Base-by-base conservation (phyloP, 2,113 vertebrate genomes). In the Brevimyrus niger region DNA sequence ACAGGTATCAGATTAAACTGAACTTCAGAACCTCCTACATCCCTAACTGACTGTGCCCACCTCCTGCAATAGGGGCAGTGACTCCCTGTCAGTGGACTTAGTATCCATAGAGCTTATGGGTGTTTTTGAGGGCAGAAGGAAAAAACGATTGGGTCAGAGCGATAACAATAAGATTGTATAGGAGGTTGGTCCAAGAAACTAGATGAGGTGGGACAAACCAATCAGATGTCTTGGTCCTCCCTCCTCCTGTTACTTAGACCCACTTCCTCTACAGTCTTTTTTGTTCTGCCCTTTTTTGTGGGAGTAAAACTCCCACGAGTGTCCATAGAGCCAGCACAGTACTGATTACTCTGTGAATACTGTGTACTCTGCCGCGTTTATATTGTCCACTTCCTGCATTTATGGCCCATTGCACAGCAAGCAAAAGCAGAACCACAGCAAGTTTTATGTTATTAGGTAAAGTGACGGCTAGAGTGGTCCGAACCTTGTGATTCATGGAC, bases 1-100 rank as follows among this genome's bases (percentile, higher is more conserved):
- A 91, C 86, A 92, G 92, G 93, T 91, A 91, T 93, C 92, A 93
- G 93, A 93, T 93, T 88, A 95, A 94, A 95, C 95, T 93, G 91
- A 93, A 93, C 90, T 93, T 94, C 91, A 91, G 94, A 96, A 94
- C 94, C 92, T 90, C 93, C 93, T 90, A 88, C 90, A 82, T 93
- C 88, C 90, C 91, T 95, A 94, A 96, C 95, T 94, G 94, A 94
- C 94, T 91, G 51, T 15, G 89, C 91, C 89, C 92, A 91, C 93
- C 38, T 88, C 58, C 8, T 48, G 31, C 50, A 55, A 21, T 83
- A 58, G 76, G 73, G 42, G 88, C 17, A 6, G 17, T 84, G 35
- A 53, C 9, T 47, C 42, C 76, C 42, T 23, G 21, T 27, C 46
- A 65, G n/a, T 46, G 31, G 38, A 51, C 51, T 46, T 13, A 53